Evolutionary conservation across 2,888 invertebrate species (phyloP), one percentile per base, ranked within the genome.

Genomic region (Tipula unca): DNA sequence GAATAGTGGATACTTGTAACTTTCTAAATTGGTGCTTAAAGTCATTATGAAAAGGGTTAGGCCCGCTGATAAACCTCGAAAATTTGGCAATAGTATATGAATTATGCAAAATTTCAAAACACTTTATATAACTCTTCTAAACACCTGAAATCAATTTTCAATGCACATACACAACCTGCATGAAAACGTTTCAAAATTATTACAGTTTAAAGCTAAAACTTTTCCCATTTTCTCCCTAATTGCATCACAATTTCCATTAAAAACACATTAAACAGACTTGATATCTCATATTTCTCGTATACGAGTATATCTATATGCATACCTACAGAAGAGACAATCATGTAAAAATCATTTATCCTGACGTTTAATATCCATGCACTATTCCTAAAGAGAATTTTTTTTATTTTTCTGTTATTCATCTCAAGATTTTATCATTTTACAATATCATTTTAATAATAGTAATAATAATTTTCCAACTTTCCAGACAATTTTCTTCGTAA

Each of bases 381-480:
- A n/a, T 69, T 69, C 25, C 10, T 69, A 25, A 25, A 69, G 17
- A 69, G 25, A 25, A 69, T 25, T 2, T 25, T 25, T 25, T 25
- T 69, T 69, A 10, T 25, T 10, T 25, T 25, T 69, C 20, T 69
- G 69, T 20, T 69, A 69, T 25, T 69, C 69, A 25, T 69, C 25
- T 20, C 69, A 25, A 69, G 69, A 69, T 69, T 69, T 69, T 69
- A 69, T 69, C 69, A 69, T 69, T 69, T 25, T 25, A 69, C 69
- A 69, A 69, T 69, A 25, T 69, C 69, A 69, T 69, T 69, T 69
- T 69, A 69, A 69, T 69, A 69, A 69, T 48, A 48, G 48, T 48
- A 48, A 48, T 69, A 69, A 69, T 69, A 69, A 69, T 69, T 69
- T 69, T 25, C 69, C 69, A 69, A 25, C 69, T 69, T 69, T 69